Evolutionary conservation across 2,797 vertebrate species (phyloP).

Genomic region (Crenichthys baileyi): DNA sequence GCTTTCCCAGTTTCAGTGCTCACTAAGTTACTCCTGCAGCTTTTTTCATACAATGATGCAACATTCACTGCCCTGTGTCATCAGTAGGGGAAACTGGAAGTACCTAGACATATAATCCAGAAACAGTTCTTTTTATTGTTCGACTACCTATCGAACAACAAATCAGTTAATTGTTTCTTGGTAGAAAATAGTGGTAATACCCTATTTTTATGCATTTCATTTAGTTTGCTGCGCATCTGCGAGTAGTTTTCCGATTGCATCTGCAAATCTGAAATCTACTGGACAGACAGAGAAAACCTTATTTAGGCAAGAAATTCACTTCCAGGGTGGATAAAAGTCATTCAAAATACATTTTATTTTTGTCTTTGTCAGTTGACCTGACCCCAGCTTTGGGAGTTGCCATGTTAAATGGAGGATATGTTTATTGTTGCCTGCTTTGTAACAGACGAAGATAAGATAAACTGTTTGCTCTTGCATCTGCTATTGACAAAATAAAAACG

Average conservation of each 20-base stretch:
- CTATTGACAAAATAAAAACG: not conserved
- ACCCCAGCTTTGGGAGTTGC: not conserved
- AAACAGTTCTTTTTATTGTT: not conserved
- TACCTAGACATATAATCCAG: no score
- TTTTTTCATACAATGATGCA: slow-evolving; percentile 73
- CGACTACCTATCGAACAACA: not conserved
- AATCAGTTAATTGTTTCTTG: not conserved
- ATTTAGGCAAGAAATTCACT: not conserved
- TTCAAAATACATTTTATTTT: not conserved
- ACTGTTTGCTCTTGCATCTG: not conserved
- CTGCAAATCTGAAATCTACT: not conserved
- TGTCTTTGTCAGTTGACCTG: no score
- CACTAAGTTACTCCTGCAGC: not conserved
- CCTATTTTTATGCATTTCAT: not conserved
- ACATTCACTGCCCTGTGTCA: slow-evolving; percentile 69
- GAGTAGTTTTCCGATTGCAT: not conserved
- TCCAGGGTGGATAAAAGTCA: not conserved
- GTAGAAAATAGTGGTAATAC: not conserved
- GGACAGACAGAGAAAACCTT: not conserved
- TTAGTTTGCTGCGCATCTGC: not conserved
- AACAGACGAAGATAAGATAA: not conserved
- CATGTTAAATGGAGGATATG: not conserved
- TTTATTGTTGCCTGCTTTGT: not conserved
- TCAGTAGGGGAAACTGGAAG: slow-evolving; percentile 45
- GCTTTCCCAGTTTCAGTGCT: not conserved